phyloP scores from a whole-genome alignment of 2,113 vertebrate species.

The Otolemur garnettii region DNA sequence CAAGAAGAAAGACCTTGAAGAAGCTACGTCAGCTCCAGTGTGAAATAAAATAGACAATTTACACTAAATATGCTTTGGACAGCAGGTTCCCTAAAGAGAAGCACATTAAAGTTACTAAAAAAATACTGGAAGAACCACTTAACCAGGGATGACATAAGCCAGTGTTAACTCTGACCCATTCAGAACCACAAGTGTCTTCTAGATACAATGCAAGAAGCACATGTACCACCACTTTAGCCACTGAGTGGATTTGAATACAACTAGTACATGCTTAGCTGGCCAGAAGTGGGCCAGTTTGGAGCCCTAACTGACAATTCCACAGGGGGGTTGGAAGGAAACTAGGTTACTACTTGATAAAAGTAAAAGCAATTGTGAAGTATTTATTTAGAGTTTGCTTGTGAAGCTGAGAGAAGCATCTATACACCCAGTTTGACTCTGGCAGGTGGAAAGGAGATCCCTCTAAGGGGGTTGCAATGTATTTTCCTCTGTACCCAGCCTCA shows the following conservation, averaged over 20 bases:
- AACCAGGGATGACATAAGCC: background rate
- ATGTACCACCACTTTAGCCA: background rate
- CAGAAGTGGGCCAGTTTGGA: background rate
- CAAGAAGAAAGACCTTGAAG: background rate
- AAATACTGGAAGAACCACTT: background rate
- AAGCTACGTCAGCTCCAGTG: background rate
- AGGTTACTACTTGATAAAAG: slow-evolving; percentile 27
- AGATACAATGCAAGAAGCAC: background rate
- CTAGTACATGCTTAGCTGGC: background rate
- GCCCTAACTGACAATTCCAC: background rate
- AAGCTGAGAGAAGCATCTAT: background rate
- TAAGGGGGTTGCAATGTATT: background rate
- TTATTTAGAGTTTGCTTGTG: slow-evolving; percentile 46
- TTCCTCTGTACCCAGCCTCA: background rate
- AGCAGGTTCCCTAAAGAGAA: background rate
- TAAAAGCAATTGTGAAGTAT: slow-evolving; percentile 22
- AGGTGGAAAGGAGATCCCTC: background rate
- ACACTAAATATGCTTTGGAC: background rate
- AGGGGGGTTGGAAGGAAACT: background rate
- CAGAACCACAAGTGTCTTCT: background rate
- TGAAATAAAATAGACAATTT: slow-evolving; percentile 46
- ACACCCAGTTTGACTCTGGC: background rate
- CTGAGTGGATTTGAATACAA: background rate
- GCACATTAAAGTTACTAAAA: background rate
- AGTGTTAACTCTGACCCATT: background rate